A percentile compares a stretch with the other conserved stretches of the same genome.
These are phyloP conservation scores for Podarcis cretensis DNA, from an alignment of 2,113 vertebrate species.

Conservation along the genomic window DNA sequence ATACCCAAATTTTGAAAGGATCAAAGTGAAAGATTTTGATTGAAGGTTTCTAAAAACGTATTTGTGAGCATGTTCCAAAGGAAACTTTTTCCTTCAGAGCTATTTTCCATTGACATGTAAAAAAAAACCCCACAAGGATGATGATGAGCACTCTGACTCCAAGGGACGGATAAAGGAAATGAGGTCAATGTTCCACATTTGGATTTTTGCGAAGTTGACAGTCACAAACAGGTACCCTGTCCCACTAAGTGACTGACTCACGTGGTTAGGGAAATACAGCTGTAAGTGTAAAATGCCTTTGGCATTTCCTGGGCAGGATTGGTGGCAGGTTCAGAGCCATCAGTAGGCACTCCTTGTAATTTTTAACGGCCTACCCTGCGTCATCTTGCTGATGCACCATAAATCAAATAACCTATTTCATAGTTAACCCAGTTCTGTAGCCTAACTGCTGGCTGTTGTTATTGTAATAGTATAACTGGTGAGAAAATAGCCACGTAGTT, in stretches of 20 bases:
- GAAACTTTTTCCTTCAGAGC: neutral
- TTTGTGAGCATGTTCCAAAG: neutral
- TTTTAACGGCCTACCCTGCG: conserved; percentile 47
- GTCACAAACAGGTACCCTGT: conserved; percentile 1
- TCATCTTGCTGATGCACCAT: conserved; percentile 50
- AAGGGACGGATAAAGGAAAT: conserved; percentile 19
- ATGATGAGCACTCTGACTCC: neutral
- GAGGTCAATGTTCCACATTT: neutral
- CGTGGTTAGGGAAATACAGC: conserved; percentile 34
- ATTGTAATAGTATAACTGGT: conserved; percentile 7
- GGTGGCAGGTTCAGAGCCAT: conserved; percentile 14
- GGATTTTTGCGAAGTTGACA: conserved; percentile 21
- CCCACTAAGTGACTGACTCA: conserved; percentile 27
- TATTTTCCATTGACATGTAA: neutral
- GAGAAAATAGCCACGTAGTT: neutral
- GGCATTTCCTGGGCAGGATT: conserved; percentile 55
- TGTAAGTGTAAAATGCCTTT: conserved; percentile 39
- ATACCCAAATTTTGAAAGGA: neutral
- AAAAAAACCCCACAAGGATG: neutral
- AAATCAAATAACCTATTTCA: conserved; percentile 55
- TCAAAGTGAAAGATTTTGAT: neutral
- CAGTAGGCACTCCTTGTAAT: conserved; percentile 38
- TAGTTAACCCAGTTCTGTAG: conserved; percentile 61
- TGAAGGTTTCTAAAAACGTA: neutral
- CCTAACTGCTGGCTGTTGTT: conserved; percentile 13